Percentiles rank a stretch among this genome's conserved stretches.
phyloP scores from a whole-genome alignment of 2,113 vertebrate species.

The Gymnorhina tibicen region DNA sequence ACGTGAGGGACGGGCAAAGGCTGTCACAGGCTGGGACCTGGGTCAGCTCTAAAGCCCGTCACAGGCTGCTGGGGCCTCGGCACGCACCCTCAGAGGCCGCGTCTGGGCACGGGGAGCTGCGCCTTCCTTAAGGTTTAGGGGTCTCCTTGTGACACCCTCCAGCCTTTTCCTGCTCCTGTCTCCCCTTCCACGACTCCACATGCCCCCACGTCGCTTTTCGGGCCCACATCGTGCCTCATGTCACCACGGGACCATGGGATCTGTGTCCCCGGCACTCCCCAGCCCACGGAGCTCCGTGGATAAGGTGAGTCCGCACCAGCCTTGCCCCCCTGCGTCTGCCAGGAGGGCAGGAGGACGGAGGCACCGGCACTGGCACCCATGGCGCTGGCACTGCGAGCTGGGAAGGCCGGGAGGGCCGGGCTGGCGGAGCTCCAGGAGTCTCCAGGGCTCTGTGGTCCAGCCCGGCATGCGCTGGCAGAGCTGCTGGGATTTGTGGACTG shows the following conservation, averaged over 20 bases:
- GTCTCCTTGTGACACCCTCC: not conserved
- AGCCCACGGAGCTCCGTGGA: not conserved
- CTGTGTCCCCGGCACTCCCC: not conserved
- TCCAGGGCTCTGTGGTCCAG: not conserved
- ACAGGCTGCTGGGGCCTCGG: not conserved
- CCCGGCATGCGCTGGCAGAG: not conserved
- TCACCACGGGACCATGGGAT: fast-evolving
- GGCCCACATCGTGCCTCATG: fast-evolving
- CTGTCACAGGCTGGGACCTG: not conserved
- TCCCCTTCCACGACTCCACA: fast-evolving
- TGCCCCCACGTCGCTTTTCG: not conserved
- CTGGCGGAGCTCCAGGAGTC: not conserved
- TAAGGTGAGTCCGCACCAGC: not conserved
- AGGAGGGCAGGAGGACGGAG: not conserved
- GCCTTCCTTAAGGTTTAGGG: not conserved
- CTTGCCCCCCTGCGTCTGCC: not conserved
- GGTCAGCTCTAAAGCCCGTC: not conserved
- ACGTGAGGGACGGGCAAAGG: not conserved
- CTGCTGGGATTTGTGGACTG: not conserved
- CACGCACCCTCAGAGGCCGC: fast-evolving
- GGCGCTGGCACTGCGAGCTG: not conserved
- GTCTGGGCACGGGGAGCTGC: not conserved
- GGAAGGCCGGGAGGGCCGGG: not conserved
- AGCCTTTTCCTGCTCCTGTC: not conserved
- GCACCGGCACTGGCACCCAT: fast-evolving